Conservation (phyloP, 2,888 invertebrate genomes). For the Xanthia icteritia region DNA sequence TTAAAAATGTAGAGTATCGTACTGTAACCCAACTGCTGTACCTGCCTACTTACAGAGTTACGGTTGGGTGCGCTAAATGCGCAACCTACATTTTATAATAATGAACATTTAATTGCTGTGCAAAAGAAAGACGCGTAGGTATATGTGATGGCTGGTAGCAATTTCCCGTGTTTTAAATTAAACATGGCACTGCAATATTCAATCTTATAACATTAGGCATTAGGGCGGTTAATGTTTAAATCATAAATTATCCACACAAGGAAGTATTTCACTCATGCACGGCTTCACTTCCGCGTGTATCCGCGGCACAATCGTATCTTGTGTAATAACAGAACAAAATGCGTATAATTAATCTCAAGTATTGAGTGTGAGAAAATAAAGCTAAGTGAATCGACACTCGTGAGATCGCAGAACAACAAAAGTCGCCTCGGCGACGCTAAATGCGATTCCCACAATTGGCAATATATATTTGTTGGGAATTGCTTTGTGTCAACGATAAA, state of each 20-base stretch:
- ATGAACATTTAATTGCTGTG: slow-evolving; percentile 35
- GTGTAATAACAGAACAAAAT: slow-evolving; percentile 74
- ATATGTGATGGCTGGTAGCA: slow-evolving; percentile 17
- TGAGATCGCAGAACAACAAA: slow-evolving; percentile 84
- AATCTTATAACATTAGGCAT: slow-evolving; percentile 45
- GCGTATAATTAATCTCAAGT: slow-evolving; percentile 82
- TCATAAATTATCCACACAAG: slow-evolving; percentile 39
- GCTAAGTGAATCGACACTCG: slow-evolving; percentile 78
- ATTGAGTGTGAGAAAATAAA: slow-evolving; percentile 84
- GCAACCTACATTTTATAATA: slow-evolving; percentile 47
- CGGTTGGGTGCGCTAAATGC: slow-evolving; percentile 25
- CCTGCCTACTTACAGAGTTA: slow-evolving; percentile 19
- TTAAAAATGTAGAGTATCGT: slow-evolving; percentile 63
- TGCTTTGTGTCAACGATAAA: slow-evolving; percentile 84
- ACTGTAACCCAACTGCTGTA: slow-evolving; percentile 58
- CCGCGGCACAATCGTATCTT: slow-evolving; percentile 71
- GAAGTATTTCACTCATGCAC: slow-evolving; percentile 65
- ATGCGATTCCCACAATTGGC: slow-evolving; percentile 82
- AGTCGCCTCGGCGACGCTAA: slow-evolving; percentile 74
- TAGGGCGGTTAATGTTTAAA: slow-evolving; percentile 39
- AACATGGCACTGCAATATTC: slow-evolving; percentile 28
- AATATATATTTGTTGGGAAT: slow-evolving; percentile 82
- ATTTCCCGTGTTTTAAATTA: slow-evolving; percentile 36
- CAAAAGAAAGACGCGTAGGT: slow-evolving; percentile 20
- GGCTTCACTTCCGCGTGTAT: slow-evolving; percentile 73